phyloP scores from a whole-genome alignment of 2,888 invertebrate species.

The Lepidonotus clava region DNA sequence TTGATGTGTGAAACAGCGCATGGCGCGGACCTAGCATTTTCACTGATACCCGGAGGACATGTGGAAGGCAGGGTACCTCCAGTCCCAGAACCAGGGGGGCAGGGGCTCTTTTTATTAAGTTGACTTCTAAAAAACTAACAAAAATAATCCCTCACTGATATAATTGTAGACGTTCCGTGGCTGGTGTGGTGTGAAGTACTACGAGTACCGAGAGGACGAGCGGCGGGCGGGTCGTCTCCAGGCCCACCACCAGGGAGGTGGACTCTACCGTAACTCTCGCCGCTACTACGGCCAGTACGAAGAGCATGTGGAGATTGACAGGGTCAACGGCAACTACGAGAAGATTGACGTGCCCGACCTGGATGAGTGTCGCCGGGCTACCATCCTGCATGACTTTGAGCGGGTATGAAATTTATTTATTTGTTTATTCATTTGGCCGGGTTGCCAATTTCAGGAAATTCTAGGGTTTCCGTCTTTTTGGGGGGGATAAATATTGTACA shows the following conservation, averaged over 20 bases:
- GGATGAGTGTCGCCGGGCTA: constrained; percentile 89
- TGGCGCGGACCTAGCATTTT: no score
- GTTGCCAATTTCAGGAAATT: no score
- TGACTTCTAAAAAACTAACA: background rate
- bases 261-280: constrained; percentile 3
- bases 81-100: constrained; percentile 3
- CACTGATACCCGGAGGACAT: constrained; percentile 61
- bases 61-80: background rate
- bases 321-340: constrained; percentile 86
- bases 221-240: background rate
- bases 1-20: no score
- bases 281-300: constrained; percentile 83
- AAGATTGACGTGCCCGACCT: constrained; percentile 89
- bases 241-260: constrained; percentile 6
- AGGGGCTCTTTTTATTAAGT: no score
- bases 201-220: constrained; percentile 62
- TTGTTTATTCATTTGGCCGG: no score
- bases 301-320: constrained; percentile 90
- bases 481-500: no score
- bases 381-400: constrained; percentile 95
- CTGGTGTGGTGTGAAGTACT: constrained; percentile 58
- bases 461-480: no score
- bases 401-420: no score
- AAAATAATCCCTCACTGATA: background rate
- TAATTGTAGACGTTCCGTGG: constrained; percentile 57